Evolutionary conservation across 2,797 vertebrate species (phyloP), one percentile per base, ranked within the genome.

Genomic region (Fistularia commersonii): DNA sequence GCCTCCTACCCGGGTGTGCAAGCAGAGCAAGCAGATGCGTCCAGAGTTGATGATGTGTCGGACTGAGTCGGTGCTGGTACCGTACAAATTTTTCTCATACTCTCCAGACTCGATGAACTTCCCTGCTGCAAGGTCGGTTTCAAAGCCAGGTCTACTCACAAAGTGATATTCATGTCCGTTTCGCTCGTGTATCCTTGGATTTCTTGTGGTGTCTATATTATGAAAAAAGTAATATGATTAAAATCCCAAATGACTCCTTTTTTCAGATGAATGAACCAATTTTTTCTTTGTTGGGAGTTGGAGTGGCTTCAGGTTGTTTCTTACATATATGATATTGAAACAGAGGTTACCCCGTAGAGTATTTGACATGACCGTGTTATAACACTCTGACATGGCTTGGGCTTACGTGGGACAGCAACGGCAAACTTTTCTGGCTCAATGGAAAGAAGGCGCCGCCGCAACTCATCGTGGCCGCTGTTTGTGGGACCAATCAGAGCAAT

Each of bases 101-200:
- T 98, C 96, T 5, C 96, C 95, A 0, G 93, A 94, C 45, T 98
- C 96, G 1, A 98, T 93, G 80, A 98, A 97, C 69, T 96, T 98
- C 31, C 92, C 93, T 1, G 92, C 69, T 5, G 88, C 83, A 52
- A 94, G 72, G 60, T 98, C 96, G 0, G 89, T 74, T 62, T 98
- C 94, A 58, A 98, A 98, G 0, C 83, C 84, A 37, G 91, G 75
- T 11, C 94, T 90, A 35, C 92, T 93, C 58, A 97, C 84, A 47
- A 98, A 98, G 69, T 96, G 92, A 76, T 98, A 98, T 85, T 98
- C 94, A 41, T 93, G 89, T 3, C 95, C 93, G 10, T 94, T 93
- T 8, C 90, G 85, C 85, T 98, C 96, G 1, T 92, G 92, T 58
- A 93, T 91, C 64, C 96, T 87, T 0, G 90, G 81, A 66, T 63